phyloP scores from a whole-genome alignment of 2,797 vertebrate species.

The Numenius phaeopus region DNA sequence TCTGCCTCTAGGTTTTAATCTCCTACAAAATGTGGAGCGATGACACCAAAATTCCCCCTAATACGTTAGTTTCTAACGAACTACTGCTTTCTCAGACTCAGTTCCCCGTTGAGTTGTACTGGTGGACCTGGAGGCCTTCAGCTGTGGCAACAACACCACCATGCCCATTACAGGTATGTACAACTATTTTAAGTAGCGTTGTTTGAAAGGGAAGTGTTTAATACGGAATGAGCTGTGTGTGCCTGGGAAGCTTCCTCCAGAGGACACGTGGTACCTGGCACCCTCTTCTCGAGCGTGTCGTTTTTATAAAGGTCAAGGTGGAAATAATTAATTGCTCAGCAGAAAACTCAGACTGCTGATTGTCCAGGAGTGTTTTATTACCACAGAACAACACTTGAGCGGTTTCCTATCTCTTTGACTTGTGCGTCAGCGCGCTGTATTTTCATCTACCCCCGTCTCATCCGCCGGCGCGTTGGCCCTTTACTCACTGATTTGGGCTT shows the following conservation, averaged over 20 bases:
- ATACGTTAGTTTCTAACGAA: neutral
- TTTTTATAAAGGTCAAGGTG: neutral
- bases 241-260: neutral
- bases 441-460: neutral
- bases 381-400: neutral
- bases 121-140: neutral
- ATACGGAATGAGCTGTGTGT: neutral
- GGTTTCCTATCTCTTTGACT: neutral
- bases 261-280: neutral
- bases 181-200: neutral
- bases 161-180: fast-evolving
- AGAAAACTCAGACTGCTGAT: neutral
- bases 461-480: fast-evolving
- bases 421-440: neutral
- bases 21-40: neutral
- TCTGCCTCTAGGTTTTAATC: neutral
- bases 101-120: neutral
- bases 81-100: neutral
- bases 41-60: neutral
- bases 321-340: neutral
- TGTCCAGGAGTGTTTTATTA: neutral
- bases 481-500: neutral
- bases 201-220: neutral
- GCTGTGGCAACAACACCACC: neutral
- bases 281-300: neutral